phyloP scores from a whole-genome alignment of 2,113 vertebrate species.

The Pteropus alecto region DNA sequence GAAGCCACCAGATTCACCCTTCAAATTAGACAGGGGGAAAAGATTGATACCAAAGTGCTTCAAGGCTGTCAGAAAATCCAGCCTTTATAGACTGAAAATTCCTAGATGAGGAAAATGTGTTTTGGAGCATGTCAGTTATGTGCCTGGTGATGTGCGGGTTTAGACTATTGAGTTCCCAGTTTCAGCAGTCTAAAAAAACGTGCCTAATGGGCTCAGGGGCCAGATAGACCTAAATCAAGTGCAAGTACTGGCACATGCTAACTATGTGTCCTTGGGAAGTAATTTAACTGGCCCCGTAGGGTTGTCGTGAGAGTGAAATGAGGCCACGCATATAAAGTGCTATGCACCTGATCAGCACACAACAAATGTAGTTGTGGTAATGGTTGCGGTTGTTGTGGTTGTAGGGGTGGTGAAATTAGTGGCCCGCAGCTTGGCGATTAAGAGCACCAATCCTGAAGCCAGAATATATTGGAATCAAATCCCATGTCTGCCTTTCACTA shows the following conservation, averaged over 20 bases:
- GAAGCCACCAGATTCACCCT: neutral
- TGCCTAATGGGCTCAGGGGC: neutral
- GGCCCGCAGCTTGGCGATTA: neutral
- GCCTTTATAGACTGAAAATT: neutral
- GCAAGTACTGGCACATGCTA: neutral
- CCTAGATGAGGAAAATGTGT: neutral
- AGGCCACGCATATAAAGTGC: neutral
- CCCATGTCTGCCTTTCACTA: neutral
- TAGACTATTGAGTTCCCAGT: neutral
- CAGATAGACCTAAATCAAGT: neutral
- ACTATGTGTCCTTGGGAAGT: neutral
- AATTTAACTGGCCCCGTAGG: neutral
- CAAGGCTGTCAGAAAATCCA: conserved; percentile 1
- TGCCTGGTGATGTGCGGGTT: neutral
- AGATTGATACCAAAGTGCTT: neutral
- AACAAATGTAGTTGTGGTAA: rapidly evolving
- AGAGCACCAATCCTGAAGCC: neutral
- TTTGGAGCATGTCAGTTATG: neutral
- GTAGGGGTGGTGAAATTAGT: rapidly evolving
- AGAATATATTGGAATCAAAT: neutral
- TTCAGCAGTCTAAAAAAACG: neutral
- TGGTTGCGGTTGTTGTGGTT: too few species aligned
- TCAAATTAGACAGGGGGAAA: neutral
- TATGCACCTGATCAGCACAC: neutral
- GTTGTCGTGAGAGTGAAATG: neutral